A percentile compares a stretch with the other conserved stretches of the same genome.
Evolutionary conservation across 2,888 invertebrate species (phyloP).

Genomic region (Hymenopus coronatus): DNA sequence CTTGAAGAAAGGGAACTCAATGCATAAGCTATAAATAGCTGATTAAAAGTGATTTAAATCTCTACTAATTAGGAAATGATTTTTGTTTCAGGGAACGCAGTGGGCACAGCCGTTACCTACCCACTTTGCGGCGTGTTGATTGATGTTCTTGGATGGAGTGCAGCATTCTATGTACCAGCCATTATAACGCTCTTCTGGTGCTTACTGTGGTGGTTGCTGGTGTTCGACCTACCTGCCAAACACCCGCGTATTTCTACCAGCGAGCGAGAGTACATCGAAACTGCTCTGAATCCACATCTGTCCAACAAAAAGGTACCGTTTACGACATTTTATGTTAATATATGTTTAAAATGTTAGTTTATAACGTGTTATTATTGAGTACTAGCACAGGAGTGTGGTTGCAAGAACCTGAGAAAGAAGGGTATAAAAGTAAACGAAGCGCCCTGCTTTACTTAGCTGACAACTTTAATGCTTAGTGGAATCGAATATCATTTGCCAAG

Average conservation of each 20-base stretch:
- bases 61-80: neutral
- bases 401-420: too few species aligned
- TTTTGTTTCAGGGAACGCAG: slow-evolving; percentile 46
- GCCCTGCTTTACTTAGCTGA: too few species aligned
- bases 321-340: too few species aligned
- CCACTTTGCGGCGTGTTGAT: slow-evolving; percentile 46
- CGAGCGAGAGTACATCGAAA: slow-evolving; percentile 36
- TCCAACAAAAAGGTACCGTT: slow-evolving; percentile 1
- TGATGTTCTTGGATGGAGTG: slow-evolving; percentile 47
- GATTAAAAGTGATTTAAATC: too few species aligned
- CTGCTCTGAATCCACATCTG: neutral
- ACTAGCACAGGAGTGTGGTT: too few species aligned
- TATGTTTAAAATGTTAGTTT: too few species aligned
- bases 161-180: slow-evolving; percentile 46
- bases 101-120: slow-evolving; percentile 50
- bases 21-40: too few species aligned
- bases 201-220: slow-evolving; percentile 38
- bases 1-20: too few species aligned
- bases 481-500: too few species aligned
- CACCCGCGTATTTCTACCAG: slow-evolving; percentile 41
- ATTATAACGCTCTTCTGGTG: slow-evolving; percentile 44
- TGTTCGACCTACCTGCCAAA: slow-evolving; percentile 40
- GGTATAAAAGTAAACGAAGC: too few species aligned
- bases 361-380: too few species aligned
- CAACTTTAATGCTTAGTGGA: too few species aligned